These are phyloP conservation scores for Rhineura floridana DNA, from an alignment of 2,113 vertebrate genomes.

Conservation along the genomic window DNA sequence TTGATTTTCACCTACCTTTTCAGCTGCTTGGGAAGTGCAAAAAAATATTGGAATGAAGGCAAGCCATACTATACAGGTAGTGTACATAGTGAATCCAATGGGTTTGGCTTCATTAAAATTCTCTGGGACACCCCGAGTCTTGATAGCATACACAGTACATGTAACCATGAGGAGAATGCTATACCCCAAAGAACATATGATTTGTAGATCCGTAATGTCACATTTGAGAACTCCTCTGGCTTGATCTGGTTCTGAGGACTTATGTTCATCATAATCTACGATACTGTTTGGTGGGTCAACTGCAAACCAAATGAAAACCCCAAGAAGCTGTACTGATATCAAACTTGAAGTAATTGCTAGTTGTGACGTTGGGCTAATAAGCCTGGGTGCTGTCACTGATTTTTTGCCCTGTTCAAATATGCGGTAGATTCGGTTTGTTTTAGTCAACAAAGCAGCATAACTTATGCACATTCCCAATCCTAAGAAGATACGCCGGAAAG, in stretches of 20 bases:
- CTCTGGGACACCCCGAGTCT: constrained; percentile 96
- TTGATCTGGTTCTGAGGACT: constrained; percentile 87
- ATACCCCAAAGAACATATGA: constrained; percentile 96
- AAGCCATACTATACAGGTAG: constrained; percentile 97
- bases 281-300: constrained; percentile 94
- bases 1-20: constrained; percentile 87
- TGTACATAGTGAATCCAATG: constrained; percentile 99
- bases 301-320: constrained; percentile 94
- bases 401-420: constrained; percentile 97
- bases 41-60: constrained; percentile 99
- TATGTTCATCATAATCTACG: constrained; percentile 94
- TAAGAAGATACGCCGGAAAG: constrained; percentile 90
- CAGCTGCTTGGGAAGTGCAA: constrained; percentile 94
- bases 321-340: constrained; percentile 92
- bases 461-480: constrained; percentile 97
- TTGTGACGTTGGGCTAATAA: constrained; percentile 95
- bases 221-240: constrained; percentile 94
- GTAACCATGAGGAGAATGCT: constrained; percentile 98
- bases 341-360: constrained; percentile 92
- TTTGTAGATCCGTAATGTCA: constrained; percentile 96
- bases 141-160: constrained; percentile 97
- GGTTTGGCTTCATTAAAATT: constrained; percentile 98
- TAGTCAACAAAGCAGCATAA: constrained; percentile 93
- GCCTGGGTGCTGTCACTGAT: constrained; percentile 89
- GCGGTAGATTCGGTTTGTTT: constrained; percentile 96